phyloP scores from a whole-genome alignment of 2,113 vertebrate species.

The Perognathus longimembris region DNA sequence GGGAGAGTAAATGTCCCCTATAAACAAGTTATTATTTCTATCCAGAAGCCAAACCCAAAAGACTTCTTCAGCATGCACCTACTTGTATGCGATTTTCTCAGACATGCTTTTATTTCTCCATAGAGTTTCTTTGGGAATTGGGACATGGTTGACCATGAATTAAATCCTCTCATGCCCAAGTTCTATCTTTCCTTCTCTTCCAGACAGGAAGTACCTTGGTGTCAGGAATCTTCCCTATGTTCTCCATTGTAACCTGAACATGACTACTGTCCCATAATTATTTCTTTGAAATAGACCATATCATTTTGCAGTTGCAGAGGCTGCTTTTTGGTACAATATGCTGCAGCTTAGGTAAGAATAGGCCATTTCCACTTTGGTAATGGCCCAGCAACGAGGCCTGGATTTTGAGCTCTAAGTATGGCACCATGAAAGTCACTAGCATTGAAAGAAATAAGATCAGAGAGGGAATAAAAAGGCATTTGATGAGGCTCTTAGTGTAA shows the following conservation, averaged over 20 bases:
- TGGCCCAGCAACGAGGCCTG: not conserved
- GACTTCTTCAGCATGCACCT: not conserved
- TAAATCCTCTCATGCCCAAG: fast-evolving
- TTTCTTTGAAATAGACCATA: not conserved
- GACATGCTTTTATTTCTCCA: not conserved
- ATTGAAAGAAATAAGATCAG: conserved; percentile 82
- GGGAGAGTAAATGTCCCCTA: not conserved
- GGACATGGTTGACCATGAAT: not conserved
- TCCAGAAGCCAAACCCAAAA: not conserved
- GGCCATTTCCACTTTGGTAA: conserved; percentile 19
- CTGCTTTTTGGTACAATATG: not conserved
- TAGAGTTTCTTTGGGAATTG: not conserved
- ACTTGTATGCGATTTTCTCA: not conserved
- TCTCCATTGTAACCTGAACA: not conserved
- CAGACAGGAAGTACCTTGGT: not conserved
- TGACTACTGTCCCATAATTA: not conserved
- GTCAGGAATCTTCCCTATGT: not conserved
- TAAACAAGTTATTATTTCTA: not conserved
- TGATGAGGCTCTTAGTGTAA: conserved; percentile 84
- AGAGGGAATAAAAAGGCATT: conserved; percentile 76
- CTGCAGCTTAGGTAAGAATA: not conserved
- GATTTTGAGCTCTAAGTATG: conserved; percentile 80
- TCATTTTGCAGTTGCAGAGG: not conserved
- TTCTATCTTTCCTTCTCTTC: not conserved
- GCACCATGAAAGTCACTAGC: conserved; percentile 72